Conservation (phyloP, 2,888 invertebrate species). For the Seira musarum region DNA sequence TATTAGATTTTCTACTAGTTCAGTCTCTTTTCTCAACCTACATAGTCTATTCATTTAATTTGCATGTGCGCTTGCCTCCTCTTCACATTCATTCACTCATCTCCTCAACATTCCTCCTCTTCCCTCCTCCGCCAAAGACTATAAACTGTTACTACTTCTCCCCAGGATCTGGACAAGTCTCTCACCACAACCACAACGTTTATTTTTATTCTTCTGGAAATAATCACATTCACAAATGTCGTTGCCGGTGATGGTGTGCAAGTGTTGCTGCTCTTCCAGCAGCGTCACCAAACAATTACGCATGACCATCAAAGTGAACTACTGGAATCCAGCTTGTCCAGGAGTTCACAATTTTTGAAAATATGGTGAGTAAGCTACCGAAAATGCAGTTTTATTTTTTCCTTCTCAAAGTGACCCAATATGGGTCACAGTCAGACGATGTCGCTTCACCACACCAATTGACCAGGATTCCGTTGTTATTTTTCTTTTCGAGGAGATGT, state of each 20-base stretch:
- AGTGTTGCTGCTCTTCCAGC: conserved; percentile 24
- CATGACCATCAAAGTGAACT: conserved; percentile 20
- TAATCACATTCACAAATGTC: background rate
- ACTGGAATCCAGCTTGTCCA: background rate
- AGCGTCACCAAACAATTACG: background rate
- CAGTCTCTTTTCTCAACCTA: too few species aligned
- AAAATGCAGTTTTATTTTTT: too few species aligned
- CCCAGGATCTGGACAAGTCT: background rate
- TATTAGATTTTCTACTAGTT: too few species aligned
- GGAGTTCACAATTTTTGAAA: background rate
- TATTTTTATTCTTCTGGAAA: conserved; percentile 9
- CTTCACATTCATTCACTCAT: too few species aligned
- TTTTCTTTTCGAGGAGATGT: background rate
- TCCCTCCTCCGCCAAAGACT: too few species aligned
- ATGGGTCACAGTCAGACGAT: background rate
- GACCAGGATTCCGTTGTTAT: background rate
- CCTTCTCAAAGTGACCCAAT: background rate
- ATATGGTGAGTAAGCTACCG: background rate
- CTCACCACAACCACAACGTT: background rate
- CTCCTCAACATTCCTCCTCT: too few species aligned
- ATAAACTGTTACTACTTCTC: background rate
- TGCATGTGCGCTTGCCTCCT: background rate
- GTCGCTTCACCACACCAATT: background rate
- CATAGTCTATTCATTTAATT: too few species aligned
- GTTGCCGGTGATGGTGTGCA: too few species aligned